Percentiles rank a stretch among this genome's conserved stretches.
Conservation (phyloP, 1,140 invertebrate species). For the Mactra quadrangularis region DNA sequence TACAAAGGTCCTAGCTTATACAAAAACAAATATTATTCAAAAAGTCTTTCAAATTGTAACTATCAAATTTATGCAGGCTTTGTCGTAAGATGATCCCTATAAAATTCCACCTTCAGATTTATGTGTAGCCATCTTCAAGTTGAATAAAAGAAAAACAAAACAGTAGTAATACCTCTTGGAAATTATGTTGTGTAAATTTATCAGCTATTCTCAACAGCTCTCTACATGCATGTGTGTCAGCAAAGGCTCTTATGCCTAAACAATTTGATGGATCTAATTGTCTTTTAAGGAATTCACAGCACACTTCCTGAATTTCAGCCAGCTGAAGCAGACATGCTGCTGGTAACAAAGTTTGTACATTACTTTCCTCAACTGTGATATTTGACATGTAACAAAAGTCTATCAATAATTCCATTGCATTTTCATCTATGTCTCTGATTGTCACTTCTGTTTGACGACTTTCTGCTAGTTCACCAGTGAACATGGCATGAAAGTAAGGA, state of each 20-base stretch:
- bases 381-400: conserved; percentile 99
- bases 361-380: conserved; percentile 98
- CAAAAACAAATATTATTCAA: no score
- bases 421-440: conserved; percentile 98
- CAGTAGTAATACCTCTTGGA: conserved; percentile 92
- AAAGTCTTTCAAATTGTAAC: no score
- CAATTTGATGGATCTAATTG: conserved; percentile 99
- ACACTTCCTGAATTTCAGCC: conserved; percentile 89
- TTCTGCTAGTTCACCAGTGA: conserved; percentile 98
- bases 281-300: conserved; percentile 98
- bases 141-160: no score
- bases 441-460: conserved; percentile 99
- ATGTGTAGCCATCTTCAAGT: no score
- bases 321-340: conserved; percentile 95
- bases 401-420: conserved; percentile 98
- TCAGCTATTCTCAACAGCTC: conserved; percentile 97
- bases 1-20: no score
- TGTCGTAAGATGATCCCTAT: no score
- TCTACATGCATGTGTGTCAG: conserved; percentile 98
- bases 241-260: conserved; percentile 98
- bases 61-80: no score
- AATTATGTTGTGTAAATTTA: conserved; percentile 99
- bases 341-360: conserved; percentile 98
- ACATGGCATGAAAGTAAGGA: conserved; percentile 98
- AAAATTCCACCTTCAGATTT: no score